Base-by-base conservation (phyloP, 1,140 invertebrate species). In the Campodea augens region DNA sequence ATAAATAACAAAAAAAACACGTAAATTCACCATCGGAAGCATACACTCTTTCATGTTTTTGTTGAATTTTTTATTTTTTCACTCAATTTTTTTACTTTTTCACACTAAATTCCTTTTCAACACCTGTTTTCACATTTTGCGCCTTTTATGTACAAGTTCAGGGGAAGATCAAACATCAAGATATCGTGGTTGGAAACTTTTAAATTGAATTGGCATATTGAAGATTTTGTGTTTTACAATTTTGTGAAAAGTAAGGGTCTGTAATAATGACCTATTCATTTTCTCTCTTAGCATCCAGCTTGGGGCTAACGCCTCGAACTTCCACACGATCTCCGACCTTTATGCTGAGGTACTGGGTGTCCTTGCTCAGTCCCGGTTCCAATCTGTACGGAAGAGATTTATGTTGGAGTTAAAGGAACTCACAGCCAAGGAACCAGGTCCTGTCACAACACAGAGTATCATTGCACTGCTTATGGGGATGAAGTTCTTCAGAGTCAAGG, bases 321-420 rank as follows among this genome's bases (percentile, higher is more conserved):
- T 92, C 51, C 85, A 95, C 55, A 90, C 92, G 52, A 90, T 98
- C 47, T 87, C 93, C 10, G 95, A 98, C 68, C 69, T 98, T 25
- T 98, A 95, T 69, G 92, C 92, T 1, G 95, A 99, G 71, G 95
- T 98, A 0, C 82, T 98, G 47, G 95, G 95, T 12, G 91, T 93
- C n/a, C 66, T 99, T 32, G 92, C 92, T 19, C 87, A 96, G 55
- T 89, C 88, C 4, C 72, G 92, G 37, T 97, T 98, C 61, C 75
- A 78, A 47, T 89, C 89, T 19, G 88, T 97, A 4, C 71, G 83
- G 43, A 93, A 92, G 59, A 73, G 85, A 37, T 98, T 98, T 62
- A 85, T 90, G 63, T 73, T 73, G 21, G 91, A 98, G 65, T 65
- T 98, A 23, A 91, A 90, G 65, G 92, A 96, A 64, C 62, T 93